These are phyloP conservation scores for Amiota mariae DNA, from an alignment of 2,888 invertebrate species.

Conservation along the genomic window DNA sequence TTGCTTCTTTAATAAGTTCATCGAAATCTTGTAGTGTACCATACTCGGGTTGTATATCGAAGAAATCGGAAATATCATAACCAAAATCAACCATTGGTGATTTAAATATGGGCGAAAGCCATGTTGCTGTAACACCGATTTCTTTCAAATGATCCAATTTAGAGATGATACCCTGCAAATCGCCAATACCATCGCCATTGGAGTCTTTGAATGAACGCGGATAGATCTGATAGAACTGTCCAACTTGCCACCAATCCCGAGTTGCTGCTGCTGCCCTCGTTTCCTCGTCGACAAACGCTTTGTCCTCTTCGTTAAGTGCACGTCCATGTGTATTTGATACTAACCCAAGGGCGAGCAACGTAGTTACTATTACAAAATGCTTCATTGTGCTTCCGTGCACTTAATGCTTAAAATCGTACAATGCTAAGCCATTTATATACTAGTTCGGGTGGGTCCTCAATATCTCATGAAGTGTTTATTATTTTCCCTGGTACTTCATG, in stretches of 20 bases:
- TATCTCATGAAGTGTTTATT: constrained; percentile 3
- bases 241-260: constrained; percentile 88
- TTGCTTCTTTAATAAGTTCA: constrained; percentile 76
- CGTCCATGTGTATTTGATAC: neutral
- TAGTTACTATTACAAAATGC: too few relatives aligned
- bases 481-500: constrained; percentile 14
- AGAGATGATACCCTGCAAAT: constrained; percentile 81
- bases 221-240: constrained; percentile 88
- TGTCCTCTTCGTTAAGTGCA: constrained; percentile 14
- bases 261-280: constrained; percentile 37
- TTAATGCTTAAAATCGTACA: neutral
- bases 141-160: constrained; percentile 80
- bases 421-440: constrained; percentile 3
- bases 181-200: constrained; percentile 88
- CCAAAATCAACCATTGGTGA: constrained; percentile 86
- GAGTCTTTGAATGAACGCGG: constrained; percentile 89
- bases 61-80: constrained; percentile 83
- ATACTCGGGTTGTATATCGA: constrained; percentile 79
- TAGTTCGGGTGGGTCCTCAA: neutral
- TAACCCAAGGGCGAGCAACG: neutral
- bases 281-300: neutral
- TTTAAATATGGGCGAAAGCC: constrained; percentile 83
- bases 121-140: constrained; percentile 80
- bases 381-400: neutral
- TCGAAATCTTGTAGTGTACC: constrained; percentile 82